These are phyloP conservation scores for Diplodus sargus DNA, from an alignment of 2,797 vertebrate genomes.

Conservation along the genomic window DNA sequence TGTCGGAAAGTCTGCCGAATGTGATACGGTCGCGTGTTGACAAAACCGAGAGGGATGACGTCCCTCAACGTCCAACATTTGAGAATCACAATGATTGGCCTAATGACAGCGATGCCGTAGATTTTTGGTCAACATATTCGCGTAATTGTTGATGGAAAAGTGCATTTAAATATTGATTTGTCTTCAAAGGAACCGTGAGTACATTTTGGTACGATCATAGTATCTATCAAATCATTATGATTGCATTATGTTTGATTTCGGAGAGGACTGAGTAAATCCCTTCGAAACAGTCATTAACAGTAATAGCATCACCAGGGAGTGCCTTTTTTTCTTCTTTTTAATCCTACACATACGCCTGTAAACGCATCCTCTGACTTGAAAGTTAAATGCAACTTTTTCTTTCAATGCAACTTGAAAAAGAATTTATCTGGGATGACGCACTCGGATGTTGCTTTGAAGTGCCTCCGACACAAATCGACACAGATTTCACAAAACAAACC, in stretches of 20 bases:
- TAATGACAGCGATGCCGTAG: too few relatives aligned
- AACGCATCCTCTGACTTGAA: not conserved
- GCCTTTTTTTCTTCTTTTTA: not conserved
- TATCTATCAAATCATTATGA: not conserved
- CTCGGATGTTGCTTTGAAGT: slow-evolving; percentile 25
- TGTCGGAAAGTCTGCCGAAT: slow-evolving; percentile 11
- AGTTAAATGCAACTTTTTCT: too few relatives aligned
- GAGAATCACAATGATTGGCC: not conserved
- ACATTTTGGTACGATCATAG: not conserved
- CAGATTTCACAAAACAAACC: slow-evolving; percentile 6
- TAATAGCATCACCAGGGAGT: not conserved
- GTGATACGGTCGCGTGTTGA: not conserved
- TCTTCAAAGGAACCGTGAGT: not conserved
- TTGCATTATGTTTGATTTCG: not conserved
- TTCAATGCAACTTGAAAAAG: not conserved
- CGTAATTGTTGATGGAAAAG: too few relatives aligned
- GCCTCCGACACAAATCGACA: not conserved
- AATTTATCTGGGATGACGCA: slow-evolving; percentile 9
- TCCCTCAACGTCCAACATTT: not conserved
- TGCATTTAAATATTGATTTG: too few relatives aligned
- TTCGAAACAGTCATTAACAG: too few relatives aligned
- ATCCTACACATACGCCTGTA: not conserved
- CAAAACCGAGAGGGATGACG: not conserved
- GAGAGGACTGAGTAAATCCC: not conserved
- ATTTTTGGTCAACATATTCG: too few relatives aligned